Conservation (phyloP, 2,888 invertebrate species). For the Eupithecia pulchellata region DNA sequence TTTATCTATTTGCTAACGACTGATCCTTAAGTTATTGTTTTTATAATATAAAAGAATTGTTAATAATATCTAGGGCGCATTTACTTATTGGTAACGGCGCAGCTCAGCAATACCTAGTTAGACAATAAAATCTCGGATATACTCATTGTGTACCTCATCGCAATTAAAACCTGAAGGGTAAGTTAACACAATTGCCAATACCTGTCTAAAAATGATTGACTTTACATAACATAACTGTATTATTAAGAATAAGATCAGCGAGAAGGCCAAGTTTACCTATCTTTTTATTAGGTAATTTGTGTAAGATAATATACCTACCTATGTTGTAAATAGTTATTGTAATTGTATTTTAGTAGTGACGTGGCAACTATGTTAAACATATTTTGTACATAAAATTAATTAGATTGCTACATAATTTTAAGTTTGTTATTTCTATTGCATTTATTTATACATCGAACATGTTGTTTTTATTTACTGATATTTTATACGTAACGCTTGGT, state of each 20-base stretch:
- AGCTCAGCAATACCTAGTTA: neutral
- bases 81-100: neutral
- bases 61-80: neutral
- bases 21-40: neutral
- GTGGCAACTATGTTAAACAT: neutral
- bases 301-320: neutral
- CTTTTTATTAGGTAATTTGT: neutral
- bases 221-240: neutral
- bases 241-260: neutral
- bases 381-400: neutral
- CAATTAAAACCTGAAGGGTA: neutral
- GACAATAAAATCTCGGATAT: neutral
- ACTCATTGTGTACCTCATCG: neutral
- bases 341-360: neutral
- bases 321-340: neutral
- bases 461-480: slow-evolving; percentile 1
- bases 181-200: neutral
- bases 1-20: neutral
- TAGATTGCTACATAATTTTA: neutral
- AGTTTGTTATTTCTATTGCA: neutral
- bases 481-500: slow-evolving; percentile 1
- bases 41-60: neutral
- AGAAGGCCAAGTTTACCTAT: neutral
- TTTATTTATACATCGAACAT: neutral
- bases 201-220: neutral